phyloP scores from a whole-genome alignment of 2,888 invertebrate genomes.

The Eilema caniola region DNA sequence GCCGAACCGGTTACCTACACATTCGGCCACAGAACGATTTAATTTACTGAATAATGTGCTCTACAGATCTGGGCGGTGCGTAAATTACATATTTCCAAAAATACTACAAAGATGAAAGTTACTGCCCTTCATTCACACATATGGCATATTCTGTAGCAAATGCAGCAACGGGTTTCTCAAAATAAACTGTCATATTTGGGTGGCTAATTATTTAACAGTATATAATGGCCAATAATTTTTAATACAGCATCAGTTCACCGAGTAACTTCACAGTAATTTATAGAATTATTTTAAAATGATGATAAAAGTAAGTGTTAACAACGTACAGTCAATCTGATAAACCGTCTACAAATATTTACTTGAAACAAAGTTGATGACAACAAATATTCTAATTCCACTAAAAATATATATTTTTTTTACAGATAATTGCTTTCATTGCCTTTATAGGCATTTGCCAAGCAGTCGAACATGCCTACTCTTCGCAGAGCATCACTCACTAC shows the following conservation, averaged over 20 bases:
- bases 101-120: conserved; percentile 52
- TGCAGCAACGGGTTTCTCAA: conserved; percentile 33
- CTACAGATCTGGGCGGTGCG: conserved; percentile 23
- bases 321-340: not conserved
- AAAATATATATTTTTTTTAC: conserved; percentile 24
- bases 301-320: conserved; percentile 12
- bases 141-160: conserved; percentile 46
- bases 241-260: conserved; percentile 49
- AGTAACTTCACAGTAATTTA: conserved; percentile 32
- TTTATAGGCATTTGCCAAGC: conserved; percentile 54
- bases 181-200: conserved; percentile 25
- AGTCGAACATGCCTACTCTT: conserved; percentile 57
- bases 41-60: conserved; percentile 13
- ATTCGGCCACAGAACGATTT: not conserved
- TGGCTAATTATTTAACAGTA: conserved; percentile 47
- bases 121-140: conserved; percentile 51
- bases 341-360: not conserved
- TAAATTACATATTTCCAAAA: conserved; percentile 39
- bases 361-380: not conserved
- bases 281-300: conserved; percentile 18
- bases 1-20: conserved; percentile 32
- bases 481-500: conserved; percentile 55
- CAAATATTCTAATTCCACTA: not conserved
- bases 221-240: conserved; percentile 49
- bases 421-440: conserved; percentile 53